A percentile compares a stretch with the other conserved stretches of the same genome.
Evolutionary conservation across 2,888 invertebrate species (phyloP).

Genomic region (Torymus tubicola): DNA sequence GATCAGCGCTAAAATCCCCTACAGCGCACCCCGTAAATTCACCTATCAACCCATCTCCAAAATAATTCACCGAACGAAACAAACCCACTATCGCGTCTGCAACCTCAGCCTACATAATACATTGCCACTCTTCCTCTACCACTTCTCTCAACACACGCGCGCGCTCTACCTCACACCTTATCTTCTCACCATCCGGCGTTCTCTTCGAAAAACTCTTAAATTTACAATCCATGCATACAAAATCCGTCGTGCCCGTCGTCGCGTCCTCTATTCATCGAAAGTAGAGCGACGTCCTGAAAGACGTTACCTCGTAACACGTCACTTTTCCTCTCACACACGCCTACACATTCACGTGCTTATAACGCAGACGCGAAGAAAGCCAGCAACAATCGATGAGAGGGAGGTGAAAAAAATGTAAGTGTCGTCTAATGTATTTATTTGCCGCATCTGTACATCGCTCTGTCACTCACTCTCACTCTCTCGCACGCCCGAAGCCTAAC

Average conservation of each 20-base stretch:
- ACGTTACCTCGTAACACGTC: conserved; percentile 4
- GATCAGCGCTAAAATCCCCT: no score
- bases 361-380: conserved; percentile 2
- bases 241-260: background rate
- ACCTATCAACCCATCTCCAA: no score
- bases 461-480: background rate
- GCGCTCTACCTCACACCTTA: background rate
- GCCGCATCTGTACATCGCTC: conserved; percentile 10
- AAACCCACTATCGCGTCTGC: no score
- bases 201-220: conserved; percentile 36
- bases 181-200: background rate
- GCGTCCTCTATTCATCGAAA: conserved; percentile 1
- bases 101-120: conserved; percentile 4
- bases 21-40: no score
- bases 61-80: no score
- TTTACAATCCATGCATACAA: conserved; percentile 37
- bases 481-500: background rate
- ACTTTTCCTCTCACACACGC: background rate
- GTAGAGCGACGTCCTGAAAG: conserved; percentile 16
- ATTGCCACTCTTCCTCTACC: background rate
- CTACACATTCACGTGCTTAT: background rate
- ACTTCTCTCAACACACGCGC: background rate
- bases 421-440: conserved; percentile 44
- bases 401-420: conserved; percentile 1
- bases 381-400: conserved; percentile 6